These are phyloP conservation scores for Amorpha juglandis DNA, from an alignment of 2,888 invertebrate species.

Conservation along the genomic window DNA sequence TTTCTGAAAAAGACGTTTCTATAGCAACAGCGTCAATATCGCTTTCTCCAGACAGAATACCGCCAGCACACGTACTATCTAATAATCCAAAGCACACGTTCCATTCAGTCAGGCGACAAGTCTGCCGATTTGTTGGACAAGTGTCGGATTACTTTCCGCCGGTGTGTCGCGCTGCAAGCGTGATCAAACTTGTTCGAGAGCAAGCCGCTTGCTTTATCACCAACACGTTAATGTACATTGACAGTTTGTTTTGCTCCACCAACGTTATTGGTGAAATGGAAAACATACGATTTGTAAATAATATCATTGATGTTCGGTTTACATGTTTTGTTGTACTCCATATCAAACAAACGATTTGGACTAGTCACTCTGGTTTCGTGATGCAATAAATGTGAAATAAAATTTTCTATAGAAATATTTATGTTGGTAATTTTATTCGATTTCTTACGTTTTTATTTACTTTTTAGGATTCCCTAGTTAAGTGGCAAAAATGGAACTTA, in stretches of 20 bases:
- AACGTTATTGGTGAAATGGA: conserved; percentile 17
- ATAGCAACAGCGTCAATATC: background rate
- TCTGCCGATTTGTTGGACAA: conserved; percentile 60
- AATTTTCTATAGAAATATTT: background rate
- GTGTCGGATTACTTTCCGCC: conserved; percentile 59
- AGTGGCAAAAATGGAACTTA: no score
- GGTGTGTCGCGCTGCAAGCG: conserved; percentile 44
- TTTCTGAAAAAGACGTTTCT: background rate
- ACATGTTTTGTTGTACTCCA: background rate
- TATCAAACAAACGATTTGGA: conserved; percentile 4
- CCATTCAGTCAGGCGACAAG: conserved; percentile 54
- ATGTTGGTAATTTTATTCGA: no score
- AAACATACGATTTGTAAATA: conserved; percentile 2
- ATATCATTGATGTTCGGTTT: conserved; percentile 9
- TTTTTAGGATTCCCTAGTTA: no score
- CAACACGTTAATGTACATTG: conserved; percentile 51
- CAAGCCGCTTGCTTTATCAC: conserved; percentile 47
- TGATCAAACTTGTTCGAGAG: conserved; percentile 58
- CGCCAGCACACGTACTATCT: conserved; percentile 29
- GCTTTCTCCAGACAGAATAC: background rate
- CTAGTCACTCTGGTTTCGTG: background rate
- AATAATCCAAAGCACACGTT: conserved; percentile 48
- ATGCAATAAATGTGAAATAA: background rate
- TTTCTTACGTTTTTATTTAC: no score
- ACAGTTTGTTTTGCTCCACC: conserved; percentile 40